These are phyloP conservation scores for Vidua chalybeata DNA, from an alignment of 2,113 vertebrate genomes.

Conservation along the genomic window DNA sequence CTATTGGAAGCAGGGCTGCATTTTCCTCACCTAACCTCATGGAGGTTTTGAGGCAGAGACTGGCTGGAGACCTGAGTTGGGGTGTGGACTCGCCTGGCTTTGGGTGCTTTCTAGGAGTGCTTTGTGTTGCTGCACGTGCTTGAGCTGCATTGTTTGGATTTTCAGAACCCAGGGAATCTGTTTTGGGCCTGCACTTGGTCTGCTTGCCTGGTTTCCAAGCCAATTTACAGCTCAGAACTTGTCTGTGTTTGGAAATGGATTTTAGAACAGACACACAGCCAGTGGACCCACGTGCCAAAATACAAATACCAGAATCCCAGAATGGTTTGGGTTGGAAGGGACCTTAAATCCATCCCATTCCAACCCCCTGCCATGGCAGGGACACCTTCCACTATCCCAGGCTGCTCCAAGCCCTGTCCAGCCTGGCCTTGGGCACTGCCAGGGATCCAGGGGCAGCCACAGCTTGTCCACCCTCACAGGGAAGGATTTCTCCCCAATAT, in stretches of 20 bases:
- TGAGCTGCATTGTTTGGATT: accelerated
- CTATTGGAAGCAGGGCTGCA: neutral
- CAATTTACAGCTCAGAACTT: neutral
- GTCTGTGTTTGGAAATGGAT: neutral
- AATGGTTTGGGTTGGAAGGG: neutral
- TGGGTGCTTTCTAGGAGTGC: neutral
- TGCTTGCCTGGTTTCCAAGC: neutral
- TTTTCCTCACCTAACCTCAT: neutral
- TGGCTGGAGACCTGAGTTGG: neutral
- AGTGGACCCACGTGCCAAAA: neutral
- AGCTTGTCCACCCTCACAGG: neutral
- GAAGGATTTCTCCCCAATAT: accelerated
- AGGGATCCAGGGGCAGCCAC: neutral
- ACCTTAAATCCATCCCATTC: neutral
- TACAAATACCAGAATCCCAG: neutral
- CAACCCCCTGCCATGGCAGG: neutral
- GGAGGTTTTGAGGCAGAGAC: neutral
- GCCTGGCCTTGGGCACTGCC: neutral
- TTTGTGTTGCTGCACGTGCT: neutral
- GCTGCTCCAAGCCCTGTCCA: neutral
- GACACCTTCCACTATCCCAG: neutral
- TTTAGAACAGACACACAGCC: neutral
- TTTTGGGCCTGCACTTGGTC: neutral
- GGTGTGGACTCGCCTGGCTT: accelerated
- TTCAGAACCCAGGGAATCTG: accelerated